Evolutionary conservation across 2,113 vertebrate genomes (phyloP).

Genomic region (Oriolus oriolus): DNA sequence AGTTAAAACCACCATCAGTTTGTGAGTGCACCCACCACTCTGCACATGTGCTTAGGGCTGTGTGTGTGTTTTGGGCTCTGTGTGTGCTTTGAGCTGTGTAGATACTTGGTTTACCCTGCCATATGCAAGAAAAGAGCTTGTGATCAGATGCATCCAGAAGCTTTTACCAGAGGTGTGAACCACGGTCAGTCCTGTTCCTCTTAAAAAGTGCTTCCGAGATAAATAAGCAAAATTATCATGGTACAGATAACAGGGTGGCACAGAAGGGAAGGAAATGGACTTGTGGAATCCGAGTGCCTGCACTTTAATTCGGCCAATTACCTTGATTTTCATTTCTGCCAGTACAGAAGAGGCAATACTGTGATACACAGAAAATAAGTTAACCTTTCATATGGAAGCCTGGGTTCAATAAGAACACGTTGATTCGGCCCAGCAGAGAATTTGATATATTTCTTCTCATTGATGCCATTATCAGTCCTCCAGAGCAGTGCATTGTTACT

Average conservation of each 20-base stretch:
- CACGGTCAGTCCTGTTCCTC: not conserved
- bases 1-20: rapidly evolving
- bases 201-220: not conserved
- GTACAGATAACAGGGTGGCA: not conserved
- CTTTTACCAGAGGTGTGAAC: not conserved
- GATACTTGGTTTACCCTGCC: not conserved
- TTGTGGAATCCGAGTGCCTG: not conserved
- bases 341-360: not conserved
- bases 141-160: not conserved
- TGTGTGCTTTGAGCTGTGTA: not conserved
- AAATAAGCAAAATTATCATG: not conserved
- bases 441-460: not conserved
- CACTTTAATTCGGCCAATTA: not conserved
- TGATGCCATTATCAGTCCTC: not conserved
- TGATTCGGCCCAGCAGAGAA: not conserved
- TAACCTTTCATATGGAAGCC: not conserved
- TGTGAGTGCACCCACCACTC: not conserved
- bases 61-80: not conserved
- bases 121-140: not conserved
- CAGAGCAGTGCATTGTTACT: not conserved
- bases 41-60: not conserved
- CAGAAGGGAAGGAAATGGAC: not conserved
- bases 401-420: not conserved
- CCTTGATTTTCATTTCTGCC: not conserved
- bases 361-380: not conserved